Conservation (phyloP, 2,113 vertebrate genomes). For the Cheirogaleus medius region DNA sequence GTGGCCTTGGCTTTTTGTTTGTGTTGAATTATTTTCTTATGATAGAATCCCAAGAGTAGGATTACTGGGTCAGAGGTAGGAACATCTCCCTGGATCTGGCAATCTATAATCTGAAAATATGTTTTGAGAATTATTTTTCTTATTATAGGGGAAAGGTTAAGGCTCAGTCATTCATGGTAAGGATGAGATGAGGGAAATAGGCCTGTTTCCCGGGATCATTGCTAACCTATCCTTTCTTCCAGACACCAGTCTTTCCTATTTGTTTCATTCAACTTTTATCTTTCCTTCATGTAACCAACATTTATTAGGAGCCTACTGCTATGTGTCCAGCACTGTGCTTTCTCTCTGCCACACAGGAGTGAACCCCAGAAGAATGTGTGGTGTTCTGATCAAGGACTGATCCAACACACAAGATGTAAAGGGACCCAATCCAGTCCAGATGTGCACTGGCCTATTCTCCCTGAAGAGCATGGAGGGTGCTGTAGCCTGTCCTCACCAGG, state of each 20-base stretch:
- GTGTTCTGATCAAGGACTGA: background rate
- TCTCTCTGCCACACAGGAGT: background rate
- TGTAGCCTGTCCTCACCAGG: background rate
- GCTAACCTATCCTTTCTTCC: background rate
- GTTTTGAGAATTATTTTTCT: slow-evolving; percentile 68
- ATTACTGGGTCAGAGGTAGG: slow-evolving; percentile 55
- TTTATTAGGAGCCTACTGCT: background rate
- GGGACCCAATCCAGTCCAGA: no score
- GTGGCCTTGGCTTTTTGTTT: slow-evolving; percentile 46
- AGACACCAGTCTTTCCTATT: background rate
- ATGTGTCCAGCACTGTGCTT: background rate
- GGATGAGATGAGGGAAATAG: background rate
- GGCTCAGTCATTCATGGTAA: slow-evolving; percentile 34
- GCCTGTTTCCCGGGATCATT: background rate
- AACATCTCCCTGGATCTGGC: slow-evolving; percentile 53
- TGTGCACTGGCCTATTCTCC: background rate
- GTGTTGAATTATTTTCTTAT: slow-evolving; percentile 63
- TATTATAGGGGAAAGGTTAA: slow-evolving; percentile 49
- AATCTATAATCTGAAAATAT: slow-evolving; percentile 62
- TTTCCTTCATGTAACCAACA: slow-evolving; percentile 28
- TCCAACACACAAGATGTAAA: background rate
- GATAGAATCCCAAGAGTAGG: slow-evolving; percentile 63
- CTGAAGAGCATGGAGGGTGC: background rate
- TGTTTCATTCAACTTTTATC: background rate
- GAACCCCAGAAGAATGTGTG: background rate